phyloP scores from a whole-genome alignment of 1,140 invertebrate genomes.

The Theocolax elegans region DNA sequence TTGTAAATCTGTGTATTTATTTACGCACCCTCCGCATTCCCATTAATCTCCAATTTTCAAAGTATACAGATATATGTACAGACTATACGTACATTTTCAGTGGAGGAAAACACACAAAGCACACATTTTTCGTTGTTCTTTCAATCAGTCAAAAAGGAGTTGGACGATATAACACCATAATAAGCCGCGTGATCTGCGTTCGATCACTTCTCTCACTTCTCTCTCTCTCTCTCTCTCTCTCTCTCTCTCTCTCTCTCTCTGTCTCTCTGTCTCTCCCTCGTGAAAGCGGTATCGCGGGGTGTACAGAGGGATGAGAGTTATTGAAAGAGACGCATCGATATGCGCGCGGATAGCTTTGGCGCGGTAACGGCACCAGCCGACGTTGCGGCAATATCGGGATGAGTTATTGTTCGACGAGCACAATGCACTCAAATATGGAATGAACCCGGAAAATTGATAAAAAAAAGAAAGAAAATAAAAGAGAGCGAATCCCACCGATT shows the following conservation, averaged over 20 bases:
- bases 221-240: no score
- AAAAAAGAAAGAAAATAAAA: conserved; percentile 43
- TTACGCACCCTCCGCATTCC: no score
- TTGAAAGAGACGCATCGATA: conserved; percentile 45
- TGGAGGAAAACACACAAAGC: no score
- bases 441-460: conserved; percentile 56
- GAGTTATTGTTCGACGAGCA: conserved; percentile 59
- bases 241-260: no score
- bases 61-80: no score
- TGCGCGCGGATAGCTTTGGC: conserved; percentile 40
- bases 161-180: conserved; percentile 19
- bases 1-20: no score
- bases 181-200: conserved; percentile 28
- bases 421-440: conserved; percentile 60
- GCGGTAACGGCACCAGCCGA: conserved; percentile 29
- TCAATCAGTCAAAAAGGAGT: conserved; percentile 27
- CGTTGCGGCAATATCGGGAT: conserved; percentile 57
- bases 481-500: conserved; percentile 44
- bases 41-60: no score
- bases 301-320: conserved; percentile 5
- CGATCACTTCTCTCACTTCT: no score
- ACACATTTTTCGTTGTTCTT: no score
- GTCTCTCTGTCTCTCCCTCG: no score
- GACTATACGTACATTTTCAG: no score
- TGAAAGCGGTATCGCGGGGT: background rate